A percentile compares a stretch with the other conserved stretches of the same genome.
Conservation (phyloP, 2,888 invertebrate species). For the Phyllotreta cruciferae region DNA sequence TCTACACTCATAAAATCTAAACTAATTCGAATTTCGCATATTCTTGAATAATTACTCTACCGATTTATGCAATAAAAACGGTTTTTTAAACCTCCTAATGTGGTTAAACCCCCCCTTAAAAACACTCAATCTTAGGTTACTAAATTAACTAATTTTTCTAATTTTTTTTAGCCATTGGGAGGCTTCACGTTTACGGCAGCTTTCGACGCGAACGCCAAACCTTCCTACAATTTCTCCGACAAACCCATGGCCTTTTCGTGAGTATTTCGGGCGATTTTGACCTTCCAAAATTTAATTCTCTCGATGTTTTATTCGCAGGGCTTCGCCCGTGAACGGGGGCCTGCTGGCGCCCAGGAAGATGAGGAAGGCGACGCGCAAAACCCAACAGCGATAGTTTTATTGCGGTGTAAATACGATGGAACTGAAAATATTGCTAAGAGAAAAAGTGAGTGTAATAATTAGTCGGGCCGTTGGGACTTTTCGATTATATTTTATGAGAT, state of each 20-base stretch:
- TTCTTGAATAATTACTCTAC: no score
- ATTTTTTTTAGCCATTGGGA: conserved; percentile 46
- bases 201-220: conserved; percentile 60
- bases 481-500: not conserved
- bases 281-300: not conserved
- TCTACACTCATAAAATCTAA: no score
- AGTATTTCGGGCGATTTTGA: conserved; percentile 45
- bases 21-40: no score
- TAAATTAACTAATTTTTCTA: no score
- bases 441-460: conserved; percentile 33
- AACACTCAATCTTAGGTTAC: no score
- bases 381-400: conserved; percentile 52
- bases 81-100: no score
- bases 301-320: conserved; percentile 43
- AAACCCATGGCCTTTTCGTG: conserved; percentile 62
- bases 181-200: conserved; percentile 55
- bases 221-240: conserved; percentile 63
- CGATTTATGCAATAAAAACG: no score
- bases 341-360: conserved; percentile 56
- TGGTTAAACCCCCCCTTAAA: no score
- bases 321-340: conserved; percentile 45
- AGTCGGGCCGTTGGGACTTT: conserved; percentile 12
- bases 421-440: conserved; percentile 29
- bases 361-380: conserved; percentile 61
- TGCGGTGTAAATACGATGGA: conserved; percentile 35